A percentile compares a stretch with the other conserved stretches of the same genome.
phyloP scores from a whole-genome alignment of 1,140 invertebrate species.

The Chymomyza costata region DNA sequence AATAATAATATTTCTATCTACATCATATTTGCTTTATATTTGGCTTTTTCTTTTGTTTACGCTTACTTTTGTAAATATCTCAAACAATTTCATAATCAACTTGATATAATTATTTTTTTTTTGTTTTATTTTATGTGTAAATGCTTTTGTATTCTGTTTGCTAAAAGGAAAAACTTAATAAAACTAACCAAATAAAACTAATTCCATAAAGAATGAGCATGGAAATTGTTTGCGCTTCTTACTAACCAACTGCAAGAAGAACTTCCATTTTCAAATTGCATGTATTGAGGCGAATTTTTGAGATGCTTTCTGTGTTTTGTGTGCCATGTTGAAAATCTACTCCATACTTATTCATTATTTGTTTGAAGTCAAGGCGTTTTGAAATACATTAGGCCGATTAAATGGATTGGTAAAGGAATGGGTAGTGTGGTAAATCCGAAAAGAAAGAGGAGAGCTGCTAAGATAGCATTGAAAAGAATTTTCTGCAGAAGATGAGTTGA shows the following conservation, averaged over 20 bases:
- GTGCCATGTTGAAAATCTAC: too few relatives aligned
- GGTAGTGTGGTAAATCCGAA: too few relatives aligned
- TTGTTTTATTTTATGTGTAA: conserved; percentile 27
- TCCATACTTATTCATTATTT: too few relatives aligned
- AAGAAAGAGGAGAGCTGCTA: too few relatives aligned
- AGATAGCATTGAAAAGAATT: too few relatives aligned
- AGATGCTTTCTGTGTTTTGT: conserved; percentile 39
- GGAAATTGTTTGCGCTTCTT: conserved; percentile 10
- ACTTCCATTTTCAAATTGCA: neutral
- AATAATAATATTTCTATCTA: conserved; percentile 2
- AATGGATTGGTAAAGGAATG: too few relatives aligned
- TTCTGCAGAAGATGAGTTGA: too few relatives aligned
- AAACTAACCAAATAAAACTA: conserved; percentile 33
- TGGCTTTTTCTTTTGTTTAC: conserved; percentile 24
- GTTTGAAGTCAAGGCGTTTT: too few relatives aligned
- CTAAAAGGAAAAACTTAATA: conserved; percentile 8
- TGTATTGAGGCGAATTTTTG: neutral
- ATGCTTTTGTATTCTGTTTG: conserved; percentile 22
- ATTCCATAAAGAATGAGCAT: conserved; percentile 18
- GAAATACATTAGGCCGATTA: too few relatives aligned
- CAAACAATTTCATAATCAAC: too few relatives aligned
- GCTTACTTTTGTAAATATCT: conserved; percentile 18
- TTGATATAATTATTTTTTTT: neutral
- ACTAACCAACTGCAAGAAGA: conserved; percentile 6
- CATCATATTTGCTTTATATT: conserved; percentile 14